Conservation (phyloP, 1,140 invertebrate species). For the Apis dorsata region DNA sequence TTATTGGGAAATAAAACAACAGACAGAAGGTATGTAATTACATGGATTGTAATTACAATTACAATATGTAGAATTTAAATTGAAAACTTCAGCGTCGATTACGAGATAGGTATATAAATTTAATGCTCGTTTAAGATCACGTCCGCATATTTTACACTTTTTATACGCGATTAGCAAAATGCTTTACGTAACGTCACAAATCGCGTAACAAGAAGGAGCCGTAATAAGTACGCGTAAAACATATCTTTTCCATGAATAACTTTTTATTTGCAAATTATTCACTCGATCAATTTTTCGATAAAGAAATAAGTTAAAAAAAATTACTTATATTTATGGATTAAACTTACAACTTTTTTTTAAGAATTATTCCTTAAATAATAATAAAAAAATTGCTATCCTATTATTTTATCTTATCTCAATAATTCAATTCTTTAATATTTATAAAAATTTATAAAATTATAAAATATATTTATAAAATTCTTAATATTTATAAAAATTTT, state of each 20-base stretch:
- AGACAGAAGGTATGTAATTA: neutral
- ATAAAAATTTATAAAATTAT: too few species aligned
- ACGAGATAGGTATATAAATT: neutral
- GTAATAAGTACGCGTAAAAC: conserved; percentile 25
- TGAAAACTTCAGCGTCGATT: neutral
- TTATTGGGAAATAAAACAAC: neutral
- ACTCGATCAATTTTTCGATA: neutral
- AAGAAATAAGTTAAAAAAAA: neutral
- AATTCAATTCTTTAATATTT: too few species aligned
- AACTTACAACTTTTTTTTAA: neutral
- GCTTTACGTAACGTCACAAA: conserved; percentile 30
- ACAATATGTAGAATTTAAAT: neutral
- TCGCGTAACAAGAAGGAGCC: conserved; percentile 15
- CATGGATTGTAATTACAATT: neutral
- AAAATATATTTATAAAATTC: too few species aligned
- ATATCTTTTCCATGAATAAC: conserved; percentile 47
- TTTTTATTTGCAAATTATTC: conserved; percentile 32
- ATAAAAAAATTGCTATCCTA: too few species aligned
- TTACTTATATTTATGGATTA: neutral
- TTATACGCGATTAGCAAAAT: conserved; percentile 25
- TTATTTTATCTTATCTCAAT: too few species aligned
- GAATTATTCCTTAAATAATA: neutral
- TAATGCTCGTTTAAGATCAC: conserved; percentile 24
- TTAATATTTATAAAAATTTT: too few species aligned
- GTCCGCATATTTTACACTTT: conserved; percentile 40